Conservation (phyloP, 2,113 vertebrate genomes). For the Myrmecophaga tridactyla region DNA sequence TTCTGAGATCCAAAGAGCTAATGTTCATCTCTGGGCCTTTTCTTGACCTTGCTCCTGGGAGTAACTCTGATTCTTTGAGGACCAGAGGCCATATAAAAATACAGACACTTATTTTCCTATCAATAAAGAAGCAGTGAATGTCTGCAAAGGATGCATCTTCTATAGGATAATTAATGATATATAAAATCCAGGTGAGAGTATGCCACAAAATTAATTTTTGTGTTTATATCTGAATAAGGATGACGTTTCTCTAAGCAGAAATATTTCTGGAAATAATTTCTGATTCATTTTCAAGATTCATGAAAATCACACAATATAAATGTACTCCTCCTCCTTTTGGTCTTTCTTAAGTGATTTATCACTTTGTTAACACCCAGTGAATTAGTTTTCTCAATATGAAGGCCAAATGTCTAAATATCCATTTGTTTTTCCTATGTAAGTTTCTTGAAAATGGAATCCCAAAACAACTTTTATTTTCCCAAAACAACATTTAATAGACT, state of each 20-base stretch:
- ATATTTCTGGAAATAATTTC: conserved; percentile 4
- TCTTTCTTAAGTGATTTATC: not conserved
- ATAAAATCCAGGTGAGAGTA: not conserved
- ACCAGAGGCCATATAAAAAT: not conserved
- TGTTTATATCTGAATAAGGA: conserved; percentile 30
- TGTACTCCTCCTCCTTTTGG: not conserved
- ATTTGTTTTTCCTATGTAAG: not conserved
- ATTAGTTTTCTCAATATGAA: not conserved
- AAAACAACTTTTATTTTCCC: not conserved
- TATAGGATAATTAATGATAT: not conserved
- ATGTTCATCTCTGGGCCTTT: not conserved
- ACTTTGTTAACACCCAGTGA: not conserved
- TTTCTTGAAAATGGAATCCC: conserved; percentile 13
- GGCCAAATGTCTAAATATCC: not conserved
- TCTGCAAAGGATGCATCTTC: not conserved
- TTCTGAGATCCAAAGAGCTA: not conserved
- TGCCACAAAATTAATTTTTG: conserved; percentile 26
- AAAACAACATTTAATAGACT: conserved; percentile 10
- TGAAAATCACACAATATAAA: not conserved
- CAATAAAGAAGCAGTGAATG: not conserved
- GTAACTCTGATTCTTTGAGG: not conserved
- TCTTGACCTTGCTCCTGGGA: not conserved
- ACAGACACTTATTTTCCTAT: not conserved
- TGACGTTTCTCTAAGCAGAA: not conserved
- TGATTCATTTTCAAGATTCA: conserved; percentile 22